Evolutionary conservation across 2,888 invertebrate species (phyloP), one percentile per base, ranked within the genome.

Genomic region (Clostera curtula): DNA sequence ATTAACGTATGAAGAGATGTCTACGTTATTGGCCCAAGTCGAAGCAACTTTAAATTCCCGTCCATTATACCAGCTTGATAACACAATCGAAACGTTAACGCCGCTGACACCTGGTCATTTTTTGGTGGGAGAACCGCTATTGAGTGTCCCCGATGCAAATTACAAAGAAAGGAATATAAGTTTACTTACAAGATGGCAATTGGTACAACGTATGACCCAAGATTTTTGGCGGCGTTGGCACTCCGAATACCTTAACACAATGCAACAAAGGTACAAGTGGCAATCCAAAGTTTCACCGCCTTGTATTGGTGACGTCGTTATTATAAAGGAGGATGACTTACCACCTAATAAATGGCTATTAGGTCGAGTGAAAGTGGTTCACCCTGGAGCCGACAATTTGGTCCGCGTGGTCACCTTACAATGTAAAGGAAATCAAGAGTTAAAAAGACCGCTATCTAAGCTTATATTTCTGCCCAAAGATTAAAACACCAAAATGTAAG

Each of bases 221-320:
- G 36, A 46, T 21, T 50, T 55, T 22, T 49, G 49, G 49, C 30
- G 19, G 5, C 31, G 32, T 29, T 53, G 52, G 52, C 29, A 30
- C 5, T 23, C 33, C 9, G 50, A 52, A 17, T 51, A 53, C 26
- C 29, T 54, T 1, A 31, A 41, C 11, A 43, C 39, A 0, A 20
- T 45, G 8, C 39, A 48, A 14, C 43, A 44, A 33, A 27, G 47
- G n/a, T 22, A 31, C 17, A 52, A 48, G 24, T 46, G 46, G 49
- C 40, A 43, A 34, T 19, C 13, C 3, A 2, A 10, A 5, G 18
- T 33, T 5, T 25, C 34, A 10, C 19, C 31, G n/a, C 40, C 39
- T 17, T 15, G 6, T 1, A 27, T 42, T 12, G 46, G 39, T 24
- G 41, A 46, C 20, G 18, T 34, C 13, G 41, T 45, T 3, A 16